Percentiles rank a stretch among this genome's conserved stretches.
Conservation (phyloP, 2,113 vertebrate species). For the Bettongia penicillata region DNA sequence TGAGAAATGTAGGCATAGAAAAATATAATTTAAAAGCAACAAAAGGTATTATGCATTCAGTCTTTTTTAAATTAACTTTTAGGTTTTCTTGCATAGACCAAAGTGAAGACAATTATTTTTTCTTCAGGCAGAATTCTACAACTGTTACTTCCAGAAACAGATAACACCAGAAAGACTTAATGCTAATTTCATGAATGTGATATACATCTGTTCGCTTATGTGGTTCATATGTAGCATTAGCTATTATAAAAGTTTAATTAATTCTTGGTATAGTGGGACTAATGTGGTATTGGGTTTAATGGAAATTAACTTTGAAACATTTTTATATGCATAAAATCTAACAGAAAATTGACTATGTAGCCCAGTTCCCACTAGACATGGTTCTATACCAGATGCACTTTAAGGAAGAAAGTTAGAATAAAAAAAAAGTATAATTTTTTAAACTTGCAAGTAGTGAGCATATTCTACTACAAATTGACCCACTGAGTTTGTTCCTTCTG, state of each 20-base stretch:
- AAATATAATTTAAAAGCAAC: slow-evolving; percentile 62
- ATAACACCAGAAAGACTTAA: slow-evolving; percentile 1
- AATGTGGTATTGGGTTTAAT: slow-evolving; percentile 41
- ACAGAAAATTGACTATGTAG: not conserved
- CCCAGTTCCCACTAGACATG: not conserved
- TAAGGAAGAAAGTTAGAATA: slow-evolving; percentile 11
- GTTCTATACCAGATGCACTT: not conserved
- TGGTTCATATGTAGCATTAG: slow-evolving; percentile 36
- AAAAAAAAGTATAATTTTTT: slow-evolving; percentile 14
- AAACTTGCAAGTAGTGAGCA: not conserved
- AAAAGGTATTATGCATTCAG: slow-evolving; percentile 36
- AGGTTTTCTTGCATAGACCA: not conserved
- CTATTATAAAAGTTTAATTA: slow-evolving; percentile 48
- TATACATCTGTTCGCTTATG: slow-evolving; percentile 26
- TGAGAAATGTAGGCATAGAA: slow-evolving; percentile 39
- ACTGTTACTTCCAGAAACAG: slow-evolving; percentile 31
- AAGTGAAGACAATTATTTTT: slow-evolving; percentile 9
- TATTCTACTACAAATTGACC: slow-evolving; percentile 10
- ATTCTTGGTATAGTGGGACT: not conserved
- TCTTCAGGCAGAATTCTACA: slow-evolving; percentile 24
- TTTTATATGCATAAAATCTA: slow-evolving; percentile 25
- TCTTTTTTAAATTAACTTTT: slow-evolving; percentile 58
- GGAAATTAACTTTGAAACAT: slow-evolving; percentile 18
- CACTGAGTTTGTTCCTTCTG: not conserved
- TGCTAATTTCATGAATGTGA: slow-evolving; percentile 31